phyloP scores from a whole-genome alignment of 2,113 vertebrate genomes.

The Trichomycterus rosablanca region DNA sequence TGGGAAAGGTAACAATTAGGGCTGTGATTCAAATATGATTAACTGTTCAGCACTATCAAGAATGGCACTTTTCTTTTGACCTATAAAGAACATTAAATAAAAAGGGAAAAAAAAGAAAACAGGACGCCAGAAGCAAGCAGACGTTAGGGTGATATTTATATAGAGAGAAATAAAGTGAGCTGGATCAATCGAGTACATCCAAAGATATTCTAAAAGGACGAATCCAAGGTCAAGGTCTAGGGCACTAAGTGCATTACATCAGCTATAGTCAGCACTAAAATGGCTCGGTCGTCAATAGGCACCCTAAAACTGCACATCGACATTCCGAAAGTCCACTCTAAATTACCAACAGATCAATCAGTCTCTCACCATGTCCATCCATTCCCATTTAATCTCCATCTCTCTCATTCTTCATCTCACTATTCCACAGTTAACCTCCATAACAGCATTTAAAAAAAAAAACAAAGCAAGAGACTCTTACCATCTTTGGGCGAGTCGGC shows the following conservation, averaged over 20 bases:
- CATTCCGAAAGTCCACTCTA: slow-evolving; percentile 24
- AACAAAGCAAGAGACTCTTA: slow-evolving; percentile 45
- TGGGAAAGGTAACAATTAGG: too few relatives aligned
- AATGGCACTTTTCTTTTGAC: too few relatives aligned
- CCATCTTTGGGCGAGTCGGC: slow-evolving; percentile 85
- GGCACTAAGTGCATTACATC: slow-evolving; percentile 31
- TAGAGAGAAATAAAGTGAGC: too few relatives aligned
- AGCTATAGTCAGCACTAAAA: slow-evolving; percentile 33
- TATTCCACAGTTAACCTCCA: slow-evolving; percentile 9
- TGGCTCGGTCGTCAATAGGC: slow-evolving; percentile 21
- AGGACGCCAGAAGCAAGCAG: too few relatives aligned
- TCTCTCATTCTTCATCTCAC: slow-evolving; percentile 21
- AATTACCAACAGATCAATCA: slow-evolving; percentile 37
- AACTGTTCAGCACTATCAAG: too few relatives aligned
- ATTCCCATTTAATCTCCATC: not conserved
- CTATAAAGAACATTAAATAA: too few relatives aligned
- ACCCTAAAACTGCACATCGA: slow-evolving; percentile 2
- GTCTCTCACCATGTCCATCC: slow-evolving; percentile 5
- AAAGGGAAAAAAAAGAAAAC: too few relatives aligned
- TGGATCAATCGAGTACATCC: too few relatives aligned
- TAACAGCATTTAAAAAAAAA: slow-evolving; percentile 7
- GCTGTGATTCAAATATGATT: too few relatives aligned
- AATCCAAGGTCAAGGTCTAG: slow-evolving; percentile 5
- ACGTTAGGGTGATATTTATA: too few relatives aligned
- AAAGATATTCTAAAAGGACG: too few relatives aligned